Conservation (phyloP, 2,797 vertebrate species). For the Zenarchopterus dispar region DNA sequence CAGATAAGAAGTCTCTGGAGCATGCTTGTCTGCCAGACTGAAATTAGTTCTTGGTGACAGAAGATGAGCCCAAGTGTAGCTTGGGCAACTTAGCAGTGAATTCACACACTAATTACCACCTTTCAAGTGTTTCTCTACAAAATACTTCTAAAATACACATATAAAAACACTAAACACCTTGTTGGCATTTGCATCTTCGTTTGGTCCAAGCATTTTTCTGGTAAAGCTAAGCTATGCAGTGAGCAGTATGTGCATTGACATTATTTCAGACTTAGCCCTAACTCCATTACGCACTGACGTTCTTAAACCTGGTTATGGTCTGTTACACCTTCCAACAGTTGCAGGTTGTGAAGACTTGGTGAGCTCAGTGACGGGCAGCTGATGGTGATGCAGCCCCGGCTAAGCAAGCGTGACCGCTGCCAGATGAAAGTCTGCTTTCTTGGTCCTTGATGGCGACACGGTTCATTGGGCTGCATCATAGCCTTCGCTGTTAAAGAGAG, state of each 20-base stretch:
- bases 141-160: no score
- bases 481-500: conserved; percentile 1
- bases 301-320: conserved; percentile 2
- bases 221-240: neutral
- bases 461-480: conserved; percentile 19
- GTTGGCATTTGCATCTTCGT: neutral
- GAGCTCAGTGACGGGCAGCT: conserved; percentile 25
- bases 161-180: no score
- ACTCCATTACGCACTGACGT: conserved; percentile 9
- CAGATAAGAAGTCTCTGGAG: conserved; percentile 53
- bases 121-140: neutral
- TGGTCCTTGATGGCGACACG: conserved; percentile 18
- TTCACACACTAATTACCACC: conserved; percentile 14
- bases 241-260: conserved; percentile 13
- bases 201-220: neutral
- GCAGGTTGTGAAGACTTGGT: conserved; percentile 20
- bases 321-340: conserved; percentile 4
- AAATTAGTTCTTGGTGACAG: conserved; percentile 40
- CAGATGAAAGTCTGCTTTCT: conserved; percentile 34
- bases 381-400: conserved; percentile 29
- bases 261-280: conserved; percentile 25
- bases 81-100: conserved; percentile 34
- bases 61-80: conserved; percentile 19
- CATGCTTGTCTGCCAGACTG: conserved; percentile 46
- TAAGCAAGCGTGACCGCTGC: conserved; percentile 17